phyloP scores from a whole-genome alignment of 1,140 invertebrate species.

The Laupala kohalensis region DNA sequence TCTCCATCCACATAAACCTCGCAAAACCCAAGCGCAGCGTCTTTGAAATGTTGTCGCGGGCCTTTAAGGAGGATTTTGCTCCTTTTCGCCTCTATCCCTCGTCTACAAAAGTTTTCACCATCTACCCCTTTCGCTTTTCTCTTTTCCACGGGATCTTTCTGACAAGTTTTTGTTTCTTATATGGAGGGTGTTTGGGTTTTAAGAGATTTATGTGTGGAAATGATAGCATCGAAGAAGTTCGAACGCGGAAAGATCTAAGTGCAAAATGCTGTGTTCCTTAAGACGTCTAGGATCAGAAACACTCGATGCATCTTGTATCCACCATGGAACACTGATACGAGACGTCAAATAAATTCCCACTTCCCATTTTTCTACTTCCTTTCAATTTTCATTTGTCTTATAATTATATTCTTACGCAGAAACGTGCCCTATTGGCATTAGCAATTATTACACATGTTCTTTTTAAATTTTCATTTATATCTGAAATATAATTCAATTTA shows the following conservation, averaged over 20 bases:
- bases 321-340: too few relatives aligned
- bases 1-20: too few relatives aligned
- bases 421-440: too few relatives aligned
- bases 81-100: not conserved
- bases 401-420: too few relatives aligned
- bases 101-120: not conserved
- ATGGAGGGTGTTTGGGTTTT: not conserved
- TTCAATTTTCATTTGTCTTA: too few relatives aligned
- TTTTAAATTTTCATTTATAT: too few relatives aligned
- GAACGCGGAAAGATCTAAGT: not conserved
- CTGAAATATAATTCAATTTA: too few relatives aligned
- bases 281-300: not conserved
- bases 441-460: too few relatives aligned
- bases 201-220: not conserved
- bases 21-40: not conserved
- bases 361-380: too few relatives aligned
- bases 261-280: not conserved
- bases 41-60: not conserved
- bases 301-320: not conserved
- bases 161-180: not conserved
- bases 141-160: not conserved
- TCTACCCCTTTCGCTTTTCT: not conserved
- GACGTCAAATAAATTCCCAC: too few relatives aligned
- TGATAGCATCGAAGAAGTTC: not conserved
- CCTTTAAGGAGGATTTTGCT: not conserved